Evolutionary conservation across 2,888 invertebrate species (phyloP).

Genomic region (Acrobeloides nanus): DNA sequence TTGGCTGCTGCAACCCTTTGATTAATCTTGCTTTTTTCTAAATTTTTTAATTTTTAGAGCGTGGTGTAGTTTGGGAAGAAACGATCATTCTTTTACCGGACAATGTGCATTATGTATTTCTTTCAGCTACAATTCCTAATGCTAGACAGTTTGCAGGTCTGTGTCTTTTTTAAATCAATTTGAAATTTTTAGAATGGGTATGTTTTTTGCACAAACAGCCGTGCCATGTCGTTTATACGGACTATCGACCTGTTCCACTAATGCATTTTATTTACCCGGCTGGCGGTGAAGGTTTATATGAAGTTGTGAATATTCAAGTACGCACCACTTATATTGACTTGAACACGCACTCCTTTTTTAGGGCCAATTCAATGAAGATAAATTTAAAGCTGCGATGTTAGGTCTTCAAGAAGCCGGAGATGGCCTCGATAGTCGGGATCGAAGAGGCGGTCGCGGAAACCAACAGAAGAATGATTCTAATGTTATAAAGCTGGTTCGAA

Average conservation of each 20-base stretch:
- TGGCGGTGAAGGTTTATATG: slow-evolving; percentile 84
- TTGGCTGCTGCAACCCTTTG: no score
- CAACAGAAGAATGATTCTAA: slow-evolving; percentile 59
- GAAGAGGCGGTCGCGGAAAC: background rate
- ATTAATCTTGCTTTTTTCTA: background rate
- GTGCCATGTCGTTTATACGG: slow-evolving; percentile 97
- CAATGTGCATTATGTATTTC: slow-evolving; percentile 93
- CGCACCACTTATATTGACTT: background rate
- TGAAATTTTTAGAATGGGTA: slow-evolving; percentile 45
- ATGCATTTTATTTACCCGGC: slow-evolving; percentile 97
- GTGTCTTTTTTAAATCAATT: slow-evolving; percentile 22
- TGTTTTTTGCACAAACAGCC: slow-evolving; percentile 62
- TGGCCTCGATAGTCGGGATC: background rate
- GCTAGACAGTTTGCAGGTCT: slow-evolving; percentile 73
- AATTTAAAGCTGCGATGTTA: slow-evolving; percentile 93
- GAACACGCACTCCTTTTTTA: no score
- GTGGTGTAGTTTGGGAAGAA: slow-evolving; percentile 99
- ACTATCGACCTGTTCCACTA: slow-evolving; percentile 89
- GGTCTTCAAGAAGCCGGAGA: slow-evolving; percentile 69
- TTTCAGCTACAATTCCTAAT: slow-evolving; percentile 98
- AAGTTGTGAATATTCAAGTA: slow-evolving; percentile 62
- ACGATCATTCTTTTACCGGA: slow-evolving; percentile 91
- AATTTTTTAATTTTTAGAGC: slow-evolving; percentile 60
- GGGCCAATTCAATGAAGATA: slow-evolving; percentile 91
- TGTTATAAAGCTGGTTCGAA: slow-evolving; percentile 93